Evolutionary conservation across 2,113 vertebrate genomes (phyloP).

Genomic region (Muntiacus muntjak): DNA sequence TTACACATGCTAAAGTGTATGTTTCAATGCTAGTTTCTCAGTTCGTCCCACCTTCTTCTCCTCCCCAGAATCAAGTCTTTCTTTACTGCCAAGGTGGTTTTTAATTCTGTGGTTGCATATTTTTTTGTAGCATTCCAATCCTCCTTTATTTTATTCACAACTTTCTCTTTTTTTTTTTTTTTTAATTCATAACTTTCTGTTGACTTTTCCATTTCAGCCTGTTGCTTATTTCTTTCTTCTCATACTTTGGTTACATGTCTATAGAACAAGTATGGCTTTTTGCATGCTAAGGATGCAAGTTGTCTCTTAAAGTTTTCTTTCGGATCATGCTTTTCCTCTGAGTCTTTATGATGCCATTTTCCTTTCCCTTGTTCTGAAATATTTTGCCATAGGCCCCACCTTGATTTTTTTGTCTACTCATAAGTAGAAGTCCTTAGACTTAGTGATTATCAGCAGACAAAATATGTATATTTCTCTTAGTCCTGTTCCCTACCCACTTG

Average conservation of each 20-base stretch:
- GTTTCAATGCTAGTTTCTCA: neutral
- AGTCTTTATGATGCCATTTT: neutral
- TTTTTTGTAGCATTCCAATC: constrained; percentile 7
- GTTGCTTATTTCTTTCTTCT: neutral
- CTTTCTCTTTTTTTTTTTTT: neutral
- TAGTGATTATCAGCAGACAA: neutral
- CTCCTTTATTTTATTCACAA: neutral
- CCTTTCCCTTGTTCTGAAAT: neutral
- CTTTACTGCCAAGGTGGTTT: neutral
- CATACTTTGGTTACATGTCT: neutral
- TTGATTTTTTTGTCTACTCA: neutral
- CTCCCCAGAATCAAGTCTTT: neutral
- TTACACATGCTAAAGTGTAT: neutral
- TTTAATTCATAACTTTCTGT: neutral
- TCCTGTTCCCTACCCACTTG: neutral
- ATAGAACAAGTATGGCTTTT: neutral
- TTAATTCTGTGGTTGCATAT: neutral
- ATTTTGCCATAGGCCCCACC: neutral
- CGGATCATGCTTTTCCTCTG: neutral
- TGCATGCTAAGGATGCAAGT: neutral
- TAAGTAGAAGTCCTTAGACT: neutral
- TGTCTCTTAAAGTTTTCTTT: neutral
- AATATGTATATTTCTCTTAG: neutral
- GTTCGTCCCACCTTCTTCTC: neutral
- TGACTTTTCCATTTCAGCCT: neutral